Conservation (phyloP, 2,113 vertebrate species). For the Agelaius tricolor region DNA sequence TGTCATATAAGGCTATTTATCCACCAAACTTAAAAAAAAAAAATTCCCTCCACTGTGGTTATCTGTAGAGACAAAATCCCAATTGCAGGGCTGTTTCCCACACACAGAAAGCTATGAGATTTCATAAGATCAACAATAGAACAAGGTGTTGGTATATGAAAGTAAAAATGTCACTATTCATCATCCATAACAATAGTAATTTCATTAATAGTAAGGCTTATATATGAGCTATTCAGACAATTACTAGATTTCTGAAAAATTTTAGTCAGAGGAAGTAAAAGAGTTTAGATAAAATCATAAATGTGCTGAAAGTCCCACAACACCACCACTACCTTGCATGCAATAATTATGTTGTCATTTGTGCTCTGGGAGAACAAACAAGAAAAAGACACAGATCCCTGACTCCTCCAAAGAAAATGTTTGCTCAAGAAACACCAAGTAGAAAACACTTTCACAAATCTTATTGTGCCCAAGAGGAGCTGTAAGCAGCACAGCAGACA, state of each 20-base stretch:
- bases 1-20: not conserved
- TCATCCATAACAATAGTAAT: not conserved
- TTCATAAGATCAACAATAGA: not conserved
- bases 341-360: constrained; percentile 21
- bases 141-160: not conserved
- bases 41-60: not conserved
- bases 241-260: not conserved
- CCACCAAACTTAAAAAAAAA: not conserved
- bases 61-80: not conserved
- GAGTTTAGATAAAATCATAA: not conserved
- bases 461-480: constrained; percentile 64
- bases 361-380: constrained; percentile 40
- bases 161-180: not conserved
- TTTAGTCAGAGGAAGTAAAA: not conserved
- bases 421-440: constrained; percentile 59
- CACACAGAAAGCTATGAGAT: not conserved
- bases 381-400: constrained; percentile 9
- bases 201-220: not conserved
- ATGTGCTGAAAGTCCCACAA: constrained; percentile 17
- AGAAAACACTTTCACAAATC: constrained; percentile 57
- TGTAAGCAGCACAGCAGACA: constrained; percentile 6
- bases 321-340: not conserved
- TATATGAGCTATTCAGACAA: not conserved
- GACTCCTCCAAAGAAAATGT: constrained; percentile 49
- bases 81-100: not conserved